Evolutionary conservation across 2,888 invertebrate species (phyloP).

Genomic region (Hirtodrosophila histrioides): DNA sequence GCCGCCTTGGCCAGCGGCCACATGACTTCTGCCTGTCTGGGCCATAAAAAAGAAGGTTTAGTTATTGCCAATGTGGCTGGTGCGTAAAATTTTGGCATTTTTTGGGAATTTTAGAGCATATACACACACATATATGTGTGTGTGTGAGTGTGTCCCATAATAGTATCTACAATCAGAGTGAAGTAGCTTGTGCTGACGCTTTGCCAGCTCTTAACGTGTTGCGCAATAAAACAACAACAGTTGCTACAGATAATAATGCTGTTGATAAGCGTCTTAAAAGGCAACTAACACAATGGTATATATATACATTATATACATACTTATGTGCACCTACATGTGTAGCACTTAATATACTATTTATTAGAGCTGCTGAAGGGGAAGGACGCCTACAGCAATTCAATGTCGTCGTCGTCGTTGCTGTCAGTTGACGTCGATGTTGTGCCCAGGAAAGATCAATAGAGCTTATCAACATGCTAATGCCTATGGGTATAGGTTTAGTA

Average conservation of each 20-base stretch:
- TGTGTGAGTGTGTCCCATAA: conserved; percentile 22
- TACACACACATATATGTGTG: conserved; percentile 4
- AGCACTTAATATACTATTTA: too few species aligned
- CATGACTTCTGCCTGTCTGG: conserved; percentile 5
- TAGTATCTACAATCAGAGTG: conserved; percentile 33
- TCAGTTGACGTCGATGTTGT: conserved; percentile 1
- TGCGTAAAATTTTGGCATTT: neutral
- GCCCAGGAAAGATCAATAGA: conserved; percentile 43
- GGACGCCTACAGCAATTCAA: conserved; percentile 25
- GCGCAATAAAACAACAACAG: conserved; percentile 58
- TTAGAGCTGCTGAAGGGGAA: conserved; percentile 6
- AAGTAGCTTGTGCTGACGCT: conserved; percentile 40
- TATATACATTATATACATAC: neutral
- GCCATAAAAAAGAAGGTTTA: conserved; percentile 22
- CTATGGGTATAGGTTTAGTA: neutral
- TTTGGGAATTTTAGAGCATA: neutral
- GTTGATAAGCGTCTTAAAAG: conserved; percentile 46
- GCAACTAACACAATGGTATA: conserved; percentile 2
- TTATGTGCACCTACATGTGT: neutral
- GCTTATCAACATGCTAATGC: conserved; percentile 45
- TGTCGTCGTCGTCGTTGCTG: conserved; percentile 13
- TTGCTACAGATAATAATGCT: conserved; percentile 56
- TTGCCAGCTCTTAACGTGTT: conserved; percentile 41
- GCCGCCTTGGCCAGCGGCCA: conserved; percentile 10
- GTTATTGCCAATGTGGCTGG: neutral